These are phyloP conservation scores for Solea solea DNA, from an alignment of 2,113 vertebrate genomes.

Conservation along the genomic window DNA sequence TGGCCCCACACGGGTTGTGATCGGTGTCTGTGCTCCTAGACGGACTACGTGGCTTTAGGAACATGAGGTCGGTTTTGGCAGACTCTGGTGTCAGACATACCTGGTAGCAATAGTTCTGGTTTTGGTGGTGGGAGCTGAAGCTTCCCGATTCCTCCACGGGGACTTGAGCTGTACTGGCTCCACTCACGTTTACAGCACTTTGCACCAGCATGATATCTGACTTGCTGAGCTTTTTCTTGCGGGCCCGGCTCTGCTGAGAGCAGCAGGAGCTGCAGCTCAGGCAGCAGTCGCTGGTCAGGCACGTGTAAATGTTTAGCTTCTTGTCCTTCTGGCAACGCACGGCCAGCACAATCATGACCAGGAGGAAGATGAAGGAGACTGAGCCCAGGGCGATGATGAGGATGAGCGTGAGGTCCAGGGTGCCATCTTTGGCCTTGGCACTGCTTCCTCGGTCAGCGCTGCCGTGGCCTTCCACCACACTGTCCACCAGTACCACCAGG, in stretches of 20 bases:
- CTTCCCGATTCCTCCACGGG: constrained; percentile 90
- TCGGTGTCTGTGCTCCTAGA: constrained; percentile 91
- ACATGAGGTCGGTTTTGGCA: constrained; percentile 98
- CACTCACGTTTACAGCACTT: constrained; percentile 83
- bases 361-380: constrained; percentile 94
- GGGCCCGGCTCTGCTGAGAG: constrained; percentile 88
- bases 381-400: constrained; percentile 96
- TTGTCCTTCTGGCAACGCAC: constrained; percentile 97
- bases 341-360: constrained; percentile 96
- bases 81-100: constrained; percentile 98
- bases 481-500: constrained; percentile 89
- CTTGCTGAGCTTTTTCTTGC: constrained; percentile 98
- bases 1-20: constrained; percentile 92
- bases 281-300: constrained; percentile 91
- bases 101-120: constrained; percentile 99
- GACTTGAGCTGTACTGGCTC: constrained; percentile 84
- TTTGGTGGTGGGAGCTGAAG: constrained; percentile 93
- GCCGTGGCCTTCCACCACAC: constrained; percentile 82
- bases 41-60: constrained; percentile 96
- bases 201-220: constrained; percentile 98
- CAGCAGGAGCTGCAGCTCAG: constrained; percentile 90
- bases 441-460: constrained; percentile 50
- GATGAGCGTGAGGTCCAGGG: constrained; percentile 93
- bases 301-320: constrained; percentile 94
- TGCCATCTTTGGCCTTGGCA: constrained; percentile 82